Percentiles rank a stretch among this genome's conserved stretches.
Conservation (phyloP, 1,140 invertebrate genomes). For the Cotesia chilonis region DNA sequence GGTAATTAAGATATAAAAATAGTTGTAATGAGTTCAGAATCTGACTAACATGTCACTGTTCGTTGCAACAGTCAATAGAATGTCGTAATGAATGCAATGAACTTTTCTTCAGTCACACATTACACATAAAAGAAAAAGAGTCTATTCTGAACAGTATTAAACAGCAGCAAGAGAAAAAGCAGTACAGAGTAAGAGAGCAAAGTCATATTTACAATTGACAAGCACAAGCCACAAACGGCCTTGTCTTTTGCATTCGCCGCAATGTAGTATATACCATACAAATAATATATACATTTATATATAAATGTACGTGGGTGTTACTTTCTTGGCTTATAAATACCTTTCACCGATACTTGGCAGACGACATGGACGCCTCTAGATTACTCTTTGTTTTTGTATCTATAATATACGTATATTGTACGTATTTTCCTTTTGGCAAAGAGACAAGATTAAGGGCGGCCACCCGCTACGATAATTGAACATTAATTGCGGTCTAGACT, state of each 20-base stretch:
- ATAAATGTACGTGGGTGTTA: slow-evolving; percentile 47
- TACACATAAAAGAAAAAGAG: not conserved
- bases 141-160: not conserved
- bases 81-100: slow-evolving; percentile 52
- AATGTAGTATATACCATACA: slow-evolving; percentile 3
- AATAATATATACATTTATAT: not conserved
- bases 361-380: slow-evolving; percentile 25
- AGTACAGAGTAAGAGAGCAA: slow-evolving; percentile 8
- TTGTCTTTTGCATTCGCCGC: slow-evolving; percentile 50
- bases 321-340: slow-evolving; percentile 52
- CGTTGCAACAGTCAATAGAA: slow-evolving; percentile 43
- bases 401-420: not conserved
- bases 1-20: no score
- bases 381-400: not conserved
- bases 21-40: slow-evolving; percentile 4
- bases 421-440: slow-evolving; percentile 5
- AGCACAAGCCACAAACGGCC: slow-evolving; percentile 48
- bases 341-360: slow-evolving; percentile 50
- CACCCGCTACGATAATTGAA: slow-evolving; percentile 25
- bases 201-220: slow-evolving; percentile 29
- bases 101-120: slow-evolving; percentile 45
- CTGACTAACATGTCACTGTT: slow-evolving; percentile 45
- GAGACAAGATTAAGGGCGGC: slow-evolving; percentile 19
- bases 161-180: slow-evolving; percentile 12
- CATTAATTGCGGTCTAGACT: slow-evolving; percentile 36